These are phyloP conservation scores for Eristalis intricaria DNA, from an alignment of 2,888 invertebrate species.

Conservation along the genomic window DNA sequence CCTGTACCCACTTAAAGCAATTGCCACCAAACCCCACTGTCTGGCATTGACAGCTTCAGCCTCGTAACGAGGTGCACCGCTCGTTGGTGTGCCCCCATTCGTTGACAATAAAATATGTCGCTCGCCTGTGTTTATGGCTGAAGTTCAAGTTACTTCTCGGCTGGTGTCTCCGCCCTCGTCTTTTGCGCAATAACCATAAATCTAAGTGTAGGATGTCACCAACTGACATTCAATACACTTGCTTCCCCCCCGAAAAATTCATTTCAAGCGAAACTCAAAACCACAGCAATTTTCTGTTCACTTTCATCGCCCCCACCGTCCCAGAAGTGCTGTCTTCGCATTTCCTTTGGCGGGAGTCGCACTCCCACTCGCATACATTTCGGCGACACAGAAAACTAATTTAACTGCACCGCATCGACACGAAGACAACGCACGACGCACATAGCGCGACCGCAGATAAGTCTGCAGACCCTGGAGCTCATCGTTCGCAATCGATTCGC, in stretches of 20 bases:
- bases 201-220: constrained; percentile 44
- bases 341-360: not conserved
- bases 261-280: constrained; percentile 18
- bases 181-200: constrained; percentile 49
- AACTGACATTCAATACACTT: constrained; percentile 46
- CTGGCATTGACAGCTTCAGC: not conserved
- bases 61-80: not conserved
- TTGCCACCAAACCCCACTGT: not conserved
- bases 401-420: constrained; percentile 18
- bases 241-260: not conserved
- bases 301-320: constrained; percentile 33
- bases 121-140: not conserved
- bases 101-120: not conserved
- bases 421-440: not conserved
- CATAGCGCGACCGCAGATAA: not conserved
- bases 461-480: not conserved
- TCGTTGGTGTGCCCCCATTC: not conserved
- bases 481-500: not conserved
- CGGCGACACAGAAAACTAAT: constrained; percentile 32
- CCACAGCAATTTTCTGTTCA: constrained; percentile 53
- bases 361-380: not conserved
- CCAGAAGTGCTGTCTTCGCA: constrained; percentile 14
- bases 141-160: not conserved
- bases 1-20: not conserved
- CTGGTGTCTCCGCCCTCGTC: constrained; percentile 11